Evolutionary conservation across 2,888 invertebrate species (phyloP).

Genomic region (Nysson spinosus): DNA sequence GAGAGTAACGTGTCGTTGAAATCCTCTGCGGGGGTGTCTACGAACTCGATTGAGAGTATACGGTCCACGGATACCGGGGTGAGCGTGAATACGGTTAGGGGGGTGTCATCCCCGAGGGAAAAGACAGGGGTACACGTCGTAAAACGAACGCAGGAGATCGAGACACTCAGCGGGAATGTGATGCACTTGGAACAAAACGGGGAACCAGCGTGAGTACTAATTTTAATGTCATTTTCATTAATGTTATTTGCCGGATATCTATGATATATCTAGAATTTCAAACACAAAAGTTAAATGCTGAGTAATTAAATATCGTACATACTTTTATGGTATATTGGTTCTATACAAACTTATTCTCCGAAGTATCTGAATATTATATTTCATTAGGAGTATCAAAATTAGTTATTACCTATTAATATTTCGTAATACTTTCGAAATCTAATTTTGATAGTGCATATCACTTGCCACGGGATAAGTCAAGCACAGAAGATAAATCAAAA

Average conservation of each 20-base stretch:
- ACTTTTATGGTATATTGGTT: too few species aligned
- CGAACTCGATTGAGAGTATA: constrained; percentile 67
- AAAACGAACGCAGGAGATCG: constrained; percentile 72
- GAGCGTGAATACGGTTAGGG: constrained; percentile 72
- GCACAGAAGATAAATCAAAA: constrained; percentile 12
- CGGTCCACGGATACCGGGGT: constrained; percentile 75
- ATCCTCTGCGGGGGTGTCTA: constrained; percentile 67
- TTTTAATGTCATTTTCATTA: not conserved
- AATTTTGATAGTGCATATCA: constrained; percentile 9
- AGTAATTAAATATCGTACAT: too few species aligned
- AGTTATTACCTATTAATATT: too few species aligned
- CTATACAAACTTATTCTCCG: too few species aligned
- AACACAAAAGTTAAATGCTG: too few species aligned
- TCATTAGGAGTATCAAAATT: too few species aligned
- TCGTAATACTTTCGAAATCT: not conserved
- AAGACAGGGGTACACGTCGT: constrained; percentile 71
- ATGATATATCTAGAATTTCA: not conserved
- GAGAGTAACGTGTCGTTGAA: constrained; percentile 65
- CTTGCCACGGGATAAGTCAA: not conserved
- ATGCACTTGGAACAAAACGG: constrained; percentile 67
- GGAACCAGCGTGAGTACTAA: constrained; percentile 67
- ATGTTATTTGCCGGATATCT: not conserved
- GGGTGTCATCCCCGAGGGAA: constrained; percentile 73
- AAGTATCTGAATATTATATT: too few species aligned
- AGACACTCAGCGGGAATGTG: constrained; percentile 74